Base-by-base conservation (phyloP, 2,113 vertebrate genomes). In the Sinocyclocheilus rhinocerous region DNA sequence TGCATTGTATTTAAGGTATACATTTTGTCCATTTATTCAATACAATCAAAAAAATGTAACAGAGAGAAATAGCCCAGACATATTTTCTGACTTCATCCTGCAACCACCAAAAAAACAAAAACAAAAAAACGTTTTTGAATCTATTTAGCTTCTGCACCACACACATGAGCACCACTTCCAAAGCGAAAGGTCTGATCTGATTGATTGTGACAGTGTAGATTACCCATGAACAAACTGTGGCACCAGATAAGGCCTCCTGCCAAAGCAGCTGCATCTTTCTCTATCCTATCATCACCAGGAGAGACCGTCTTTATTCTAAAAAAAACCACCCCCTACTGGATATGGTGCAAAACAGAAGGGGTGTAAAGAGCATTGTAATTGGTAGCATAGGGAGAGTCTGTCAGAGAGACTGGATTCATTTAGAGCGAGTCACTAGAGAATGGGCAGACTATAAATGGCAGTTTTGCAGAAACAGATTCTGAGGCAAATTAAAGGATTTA, bases 321-420 rank as follows among this genome's bases (percentile, higher is more conserved):
- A 55, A 36, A 36, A 1, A 5, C 12, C 52, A 55, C 55, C 22
- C 80, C 42, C 82, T 57, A 29, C 36, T 83, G n/a, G 63, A 48
- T 45, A 59, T 39, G 26, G 61, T 59, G 63, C 13, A 65, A 76
- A 45, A 42, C 15, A 20, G 42, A 73, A 42, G 48, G 63, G n/a
- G 55, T 12, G 55, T 50, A 26, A 42, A 24, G 26, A 45, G 16
- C 20, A 45, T 9, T 24, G 67, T 84, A 80, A 76, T 84, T 84
- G 22, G 70, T 81, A 75, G 45, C 83, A 84, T 81, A 61, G 75
- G 67, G 33, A 16, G 72, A 50, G 59, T n/a, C 12, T 67, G 80
- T 33, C 39, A 57, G 36, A n/a, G 16, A 50, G 33, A 76, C 50
- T 81, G 83, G 36, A 20, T 83, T 83, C 0, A 83, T 85, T 85